Conservation (phyloP, 1,140 invertebrate species). For the Chrysomallon squamiferum region DNA sequence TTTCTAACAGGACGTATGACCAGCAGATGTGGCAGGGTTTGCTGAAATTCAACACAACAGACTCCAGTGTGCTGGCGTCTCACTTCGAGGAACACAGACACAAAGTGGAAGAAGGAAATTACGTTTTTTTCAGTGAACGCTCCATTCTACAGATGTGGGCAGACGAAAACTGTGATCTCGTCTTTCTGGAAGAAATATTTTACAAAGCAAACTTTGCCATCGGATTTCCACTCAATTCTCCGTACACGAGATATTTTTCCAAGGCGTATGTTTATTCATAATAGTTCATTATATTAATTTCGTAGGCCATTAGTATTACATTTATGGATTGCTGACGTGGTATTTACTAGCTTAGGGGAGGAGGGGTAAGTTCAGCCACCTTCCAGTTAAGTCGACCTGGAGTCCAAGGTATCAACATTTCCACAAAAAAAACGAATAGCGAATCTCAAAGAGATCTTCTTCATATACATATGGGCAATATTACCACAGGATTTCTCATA, state of each 20-base stretch:
- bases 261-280: not conserved
- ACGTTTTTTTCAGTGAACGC: conserved; percentile 1
- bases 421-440: no score
- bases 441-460: no score
- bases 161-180: not conserved
- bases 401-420: no score
- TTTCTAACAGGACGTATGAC: no score
- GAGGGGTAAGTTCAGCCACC: no score
- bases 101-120: not conserved
- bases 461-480: no score
- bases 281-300: no score
- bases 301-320: no score
- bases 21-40: not conserved
- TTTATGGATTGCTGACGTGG: no score
- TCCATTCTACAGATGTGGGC: not conserved
- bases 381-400: no score
- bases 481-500: no score
- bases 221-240: not conserved
- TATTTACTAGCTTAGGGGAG: no score
- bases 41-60: not conserved
- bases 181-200: not conserved
- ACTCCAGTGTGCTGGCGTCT: not conserved
- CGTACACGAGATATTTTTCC: not conserved
- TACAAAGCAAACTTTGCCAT: not conserved
- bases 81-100: not conserved